Evolutionary conservation across 2,888 invertebrate genomes (phyloP).

Genomic region (Eupithecia vulgata): DNA sequence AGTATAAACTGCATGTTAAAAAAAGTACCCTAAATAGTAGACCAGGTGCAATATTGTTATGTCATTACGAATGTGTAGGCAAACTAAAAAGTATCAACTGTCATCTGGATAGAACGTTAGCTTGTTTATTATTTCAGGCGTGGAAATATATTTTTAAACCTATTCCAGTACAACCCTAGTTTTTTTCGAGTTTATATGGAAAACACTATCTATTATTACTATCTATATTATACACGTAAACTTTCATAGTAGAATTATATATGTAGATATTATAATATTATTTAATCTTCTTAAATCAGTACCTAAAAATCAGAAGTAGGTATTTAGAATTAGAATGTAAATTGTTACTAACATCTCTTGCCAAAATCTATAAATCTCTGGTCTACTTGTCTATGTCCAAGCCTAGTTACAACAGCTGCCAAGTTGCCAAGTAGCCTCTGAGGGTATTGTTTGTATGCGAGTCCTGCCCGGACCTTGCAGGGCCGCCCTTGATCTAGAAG

Average conservation of each 20-base stretch:
- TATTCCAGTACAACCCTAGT: not conserved
- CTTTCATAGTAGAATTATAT: not conserved
- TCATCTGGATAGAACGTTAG: not conserved
- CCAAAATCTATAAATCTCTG: slow-evolving; percentile 2
- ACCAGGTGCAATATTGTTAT: no score
- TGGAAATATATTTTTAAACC: not conserved
- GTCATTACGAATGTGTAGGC: no score
- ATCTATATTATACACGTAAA: no score
- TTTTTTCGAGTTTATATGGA: not conserved
- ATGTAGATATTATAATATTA: not conserved
- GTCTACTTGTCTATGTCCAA: not conserved
- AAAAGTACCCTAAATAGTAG: no score
- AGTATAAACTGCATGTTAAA: not conserved
- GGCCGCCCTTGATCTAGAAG: slow-evolving; percentile 62
- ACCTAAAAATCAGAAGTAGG: not conserved
- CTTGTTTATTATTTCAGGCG: not conserved
- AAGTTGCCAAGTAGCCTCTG: slow-evolving; percentile 63
- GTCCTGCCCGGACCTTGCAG: slow-evolving; percentile 50
- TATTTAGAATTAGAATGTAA: not conserved
- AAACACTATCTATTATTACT: not conserved
- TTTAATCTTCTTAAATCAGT: not conserved
- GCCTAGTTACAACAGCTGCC: slow-evolving; percentile 25
- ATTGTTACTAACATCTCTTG: not conserved
- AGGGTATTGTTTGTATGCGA: slow-evolving; percentile 63
- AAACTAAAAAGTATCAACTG: no score